Percentiles rank a stretch among this genome's conserved stretches.
Conservation (phyloP, 2,888 invertebrate genomes). For the Pseudococcus viburni region DNA sequence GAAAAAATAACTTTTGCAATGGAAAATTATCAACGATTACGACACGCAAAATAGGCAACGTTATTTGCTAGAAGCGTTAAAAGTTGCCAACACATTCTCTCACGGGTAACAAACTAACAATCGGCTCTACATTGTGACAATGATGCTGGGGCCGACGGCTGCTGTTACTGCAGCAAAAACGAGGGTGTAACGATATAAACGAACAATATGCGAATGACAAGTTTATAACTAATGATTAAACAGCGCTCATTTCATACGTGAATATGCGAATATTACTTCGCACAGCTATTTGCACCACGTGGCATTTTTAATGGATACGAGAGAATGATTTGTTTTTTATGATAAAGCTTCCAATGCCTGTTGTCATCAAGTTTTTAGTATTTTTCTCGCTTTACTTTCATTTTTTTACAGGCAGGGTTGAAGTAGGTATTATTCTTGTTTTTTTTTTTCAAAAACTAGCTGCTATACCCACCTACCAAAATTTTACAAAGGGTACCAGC, state of each 20-base stretch:
- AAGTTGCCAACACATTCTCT: neutral
- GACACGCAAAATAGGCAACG: too few relatives aligned
- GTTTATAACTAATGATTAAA: constrained; percentile 50
- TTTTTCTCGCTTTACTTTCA: too few relatives aligned
- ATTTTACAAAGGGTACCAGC: too few relatives aligned
- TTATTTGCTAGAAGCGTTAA: too few relatives aligned
- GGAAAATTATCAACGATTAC: too few relatives aligned
- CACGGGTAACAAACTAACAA: neutral
- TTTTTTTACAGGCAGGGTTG: too few relatives aligned
- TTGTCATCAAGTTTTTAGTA: too few relatives aligned
- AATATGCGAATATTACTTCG: constrained; percentile 22
- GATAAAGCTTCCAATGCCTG: too few relatives aligned
- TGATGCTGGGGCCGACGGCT: neutral
- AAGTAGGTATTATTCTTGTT: too few relatives aligned
- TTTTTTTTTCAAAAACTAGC: too few relatives aligned
- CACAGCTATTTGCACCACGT: neutral
- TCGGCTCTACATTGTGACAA: neutral
- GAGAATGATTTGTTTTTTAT: neutral
- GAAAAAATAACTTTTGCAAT: too few relatives aligned
- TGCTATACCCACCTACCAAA: too few relatives aligned
- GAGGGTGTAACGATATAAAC: constrained; percentile 13
- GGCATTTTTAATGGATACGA: neutral
- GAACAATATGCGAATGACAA: constrained; percentile 53
- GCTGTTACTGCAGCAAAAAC: neutral
- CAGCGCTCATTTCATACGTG: constrained; percentile 19